Evolutionary conservation across 2,113 vertebrate genomes (phyloP), one percentile per base, ranked within the genome.

Genomic region (Strix uralensis): DNA sequence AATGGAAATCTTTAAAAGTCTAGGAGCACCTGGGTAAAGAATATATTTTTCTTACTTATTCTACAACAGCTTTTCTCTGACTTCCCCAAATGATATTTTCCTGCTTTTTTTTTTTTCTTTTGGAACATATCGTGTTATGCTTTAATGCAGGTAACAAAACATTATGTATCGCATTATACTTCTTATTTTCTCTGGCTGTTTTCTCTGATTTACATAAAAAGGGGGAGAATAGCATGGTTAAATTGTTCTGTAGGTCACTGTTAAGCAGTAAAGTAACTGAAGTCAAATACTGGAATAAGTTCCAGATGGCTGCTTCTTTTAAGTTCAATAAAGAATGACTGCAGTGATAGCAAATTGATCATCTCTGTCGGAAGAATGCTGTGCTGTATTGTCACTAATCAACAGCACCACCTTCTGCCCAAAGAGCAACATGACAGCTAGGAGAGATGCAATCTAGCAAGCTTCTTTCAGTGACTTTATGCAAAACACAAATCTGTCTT

Each of bases 391-490:
- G 96, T 57, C 90, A 40, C 95, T 98, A 86, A 95, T 83, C 98
- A 98, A 98, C 96, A 98, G 97, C 97, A 74, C 97, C 98, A 98
- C 84, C 98, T 98, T 93, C 97, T 96, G 98, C 86, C 87, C 62
- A 23, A 36, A 46, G 51, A 38, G 29, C 70, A 52, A 22, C 46
- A 47, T 55, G 18, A n/a, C 81, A 27, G 3, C 34, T 7, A 14
- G 19, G 29, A 57, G 44, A 29, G 10, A 4, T 8, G 34, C 25
- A 40, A 16, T 5, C 26, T 29, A 8, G 27, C 11, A n/a, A 40
- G 32, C 18, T 79, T 13, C 13, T 16, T 55, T 21, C 61, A 19
- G 46, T 3, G 32, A 15, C 15, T 51, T 36, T 29, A 36, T 22
- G 40, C 61, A 94, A 90, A 62, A n/a, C n/a, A 16, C 9, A 77